These are phyloP conservation scores for Phalacrocorax brasilianus DNA, from an alignment of 2,113 vertebrate genomes.

Conservation along the genomic window DNA sequence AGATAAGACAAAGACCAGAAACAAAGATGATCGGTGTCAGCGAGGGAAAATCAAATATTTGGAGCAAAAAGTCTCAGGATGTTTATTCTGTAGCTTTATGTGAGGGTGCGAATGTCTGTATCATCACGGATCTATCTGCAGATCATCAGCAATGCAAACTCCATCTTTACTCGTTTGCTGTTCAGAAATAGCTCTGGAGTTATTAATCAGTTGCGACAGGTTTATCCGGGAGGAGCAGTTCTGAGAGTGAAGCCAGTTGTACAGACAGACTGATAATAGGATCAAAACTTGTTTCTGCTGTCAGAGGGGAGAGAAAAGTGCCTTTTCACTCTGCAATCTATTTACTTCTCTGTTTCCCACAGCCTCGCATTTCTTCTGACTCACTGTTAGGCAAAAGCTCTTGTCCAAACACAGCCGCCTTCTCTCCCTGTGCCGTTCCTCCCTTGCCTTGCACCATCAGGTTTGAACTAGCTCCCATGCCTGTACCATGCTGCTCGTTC, in stretches of 20 bases:
- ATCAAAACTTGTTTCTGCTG: not conserved
- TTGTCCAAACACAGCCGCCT: not conserved
- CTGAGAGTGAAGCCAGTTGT: not conserved
- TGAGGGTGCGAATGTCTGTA: not conserved
- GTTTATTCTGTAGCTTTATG: slow-evolving; percentile 23
- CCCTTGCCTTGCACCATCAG: not conserved
- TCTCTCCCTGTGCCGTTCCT: not conserved
- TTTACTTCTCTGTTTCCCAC: slow-evolving; percentile 6
- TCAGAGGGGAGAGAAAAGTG: not conserved
- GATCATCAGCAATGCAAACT: not conserved
- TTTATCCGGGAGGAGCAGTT: not conserved
- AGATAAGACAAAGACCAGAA: slow-evolving; percentile 15
- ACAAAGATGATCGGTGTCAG: not conserved
- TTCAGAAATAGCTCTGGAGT: not conserved
- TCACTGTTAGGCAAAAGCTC: not conserved
- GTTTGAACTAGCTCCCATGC: not conserved
- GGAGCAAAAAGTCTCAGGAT: slow-evolving; percentile 26
- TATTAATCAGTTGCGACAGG: slow-evolving; percentile 13
- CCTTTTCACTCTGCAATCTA: not conserved
- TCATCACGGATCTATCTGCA: not conserved
- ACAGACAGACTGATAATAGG: not conserved
- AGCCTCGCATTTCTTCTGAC: not conserved
- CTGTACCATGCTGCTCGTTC: not conserved
- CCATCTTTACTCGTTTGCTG: not conserved
- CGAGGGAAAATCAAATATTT: slow-evolving; percentile 49